A percentile compares a stretch with the other conserved stretches of the same genome.
Evolutionary conservation across 2,797 vertebrate genomes (phyloP).

Genomic region (Lacerta viridis): DNA sequence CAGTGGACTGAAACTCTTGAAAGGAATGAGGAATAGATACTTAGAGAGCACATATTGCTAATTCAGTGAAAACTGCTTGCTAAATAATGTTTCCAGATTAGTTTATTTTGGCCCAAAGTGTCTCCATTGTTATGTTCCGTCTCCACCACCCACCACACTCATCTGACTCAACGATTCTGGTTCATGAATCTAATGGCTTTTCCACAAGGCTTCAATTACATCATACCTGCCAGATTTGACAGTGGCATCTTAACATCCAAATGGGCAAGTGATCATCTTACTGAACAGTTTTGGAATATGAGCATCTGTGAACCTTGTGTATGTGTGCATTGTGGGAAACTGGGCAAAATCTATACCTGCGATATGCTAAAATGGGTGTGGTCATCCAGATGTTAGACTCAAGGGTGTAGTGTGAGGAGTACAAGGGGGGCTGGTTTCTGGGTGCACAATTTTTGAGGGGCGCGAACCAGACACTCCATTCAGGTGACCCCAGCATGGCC

Average conservation of each 20-base stretch:
- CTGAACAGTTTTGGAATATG: constrained; percentile 15
- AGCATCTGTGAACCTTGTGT: constrained; percentile 8
- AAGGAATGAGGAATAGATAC: background rate
- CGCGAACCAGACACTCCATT: no score
- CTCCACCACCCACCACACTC: background rate
- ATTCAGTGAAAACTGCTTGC: background rate
- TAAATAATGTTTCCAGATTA: constrained; percentile 26
- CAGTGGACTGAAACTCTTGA: background rate
- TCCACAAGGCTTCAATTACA: constrained; percentile 47
- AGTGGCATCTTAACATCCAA: constrained; percentile 27
- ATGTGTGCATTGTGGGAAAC: constrained; percentile 46
- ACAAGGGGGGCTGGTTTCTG: no score
- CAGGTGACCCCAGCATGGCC: no score
- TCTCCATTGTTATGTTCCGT: constrained; percentile 44
- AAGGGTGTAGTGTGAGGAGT: no score
- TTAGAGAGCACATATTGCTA: background rate
- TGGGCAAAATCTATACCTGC: constrained; percentile 39
- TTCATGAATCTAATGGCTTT: constrained; percentile 50
- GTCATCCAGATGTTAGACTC: no score
- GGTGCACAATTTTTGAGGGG: no score
- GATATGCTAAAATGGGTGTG: background rate
- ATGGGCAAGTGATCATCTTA: constrained; percentile 18
- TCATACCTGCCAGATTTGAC: constrained; percentile 32
- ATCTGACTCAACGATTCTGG: constrained; percentile 31
- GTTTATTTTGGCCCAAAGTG: constrained; percentile 38